phyloP scores from a whole-genome alignment of 1,140 invertebrate species.

The Drosophila sp. region DNA sequence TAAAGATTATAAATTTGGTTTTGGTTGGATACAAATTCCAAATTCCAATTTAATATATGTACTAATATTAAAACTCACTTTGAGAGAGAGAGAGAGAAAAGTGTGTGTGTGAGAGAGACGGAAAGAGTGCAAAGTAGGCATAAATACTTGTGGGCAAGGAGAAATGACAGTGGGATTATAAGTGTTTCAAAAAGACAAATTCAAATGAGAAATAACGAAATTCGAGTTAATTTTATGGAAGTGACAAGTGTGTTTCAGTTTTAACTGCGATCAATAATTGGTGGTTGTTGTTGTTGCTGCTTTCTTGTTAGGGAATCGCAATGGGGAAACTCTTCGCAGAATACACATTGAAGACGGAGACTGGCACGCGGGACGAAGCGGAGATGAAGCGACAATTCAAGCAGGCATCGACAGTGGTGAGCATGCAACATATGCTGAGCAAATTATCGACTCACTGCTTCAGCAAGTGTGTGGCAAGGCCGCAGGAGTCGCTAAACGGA shows the following conservation, averaged over 20 bases:
- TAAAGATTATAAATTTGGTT: too few species aligned
- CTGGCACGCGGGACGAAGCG: not conserved
- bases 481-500: conserved; percentile 9
- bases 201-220: not conserved
- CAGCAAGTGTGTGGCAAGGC: conserved; percentile 27
- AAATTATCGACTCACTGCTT: conserved; percentile 36
- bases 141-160: too few species aligned
- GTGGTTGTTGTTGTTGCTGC: not conserved
- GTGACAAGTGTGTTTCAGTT: not conserved
- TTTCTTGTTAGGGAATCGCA: not conserved
- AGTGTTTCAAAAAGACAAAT: not conserved
- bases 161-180: not conserved
- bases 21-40: too few species aligned
- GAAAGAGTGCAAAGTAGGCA: not conserved
- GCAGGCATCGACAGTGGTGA: not conserved
- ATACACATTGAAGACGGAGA: not conserved
- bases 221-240: not conserved
- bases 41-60: too few species aligned
- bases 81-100: too few species aligned
- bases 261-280: not conserved
- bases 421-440: conserved; percentile 23
- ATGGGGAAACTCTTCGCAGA: not conserved
- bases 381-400: conserved; percentile 12
- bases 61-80: too few species aligned
- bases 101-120: too few species aligned